These are phyloP conservation scores for Geodia barretti DNA, from an alignment of 37 sponge, comb jelly and placozoan genomes.

Conservation along the genomic window DNA sequence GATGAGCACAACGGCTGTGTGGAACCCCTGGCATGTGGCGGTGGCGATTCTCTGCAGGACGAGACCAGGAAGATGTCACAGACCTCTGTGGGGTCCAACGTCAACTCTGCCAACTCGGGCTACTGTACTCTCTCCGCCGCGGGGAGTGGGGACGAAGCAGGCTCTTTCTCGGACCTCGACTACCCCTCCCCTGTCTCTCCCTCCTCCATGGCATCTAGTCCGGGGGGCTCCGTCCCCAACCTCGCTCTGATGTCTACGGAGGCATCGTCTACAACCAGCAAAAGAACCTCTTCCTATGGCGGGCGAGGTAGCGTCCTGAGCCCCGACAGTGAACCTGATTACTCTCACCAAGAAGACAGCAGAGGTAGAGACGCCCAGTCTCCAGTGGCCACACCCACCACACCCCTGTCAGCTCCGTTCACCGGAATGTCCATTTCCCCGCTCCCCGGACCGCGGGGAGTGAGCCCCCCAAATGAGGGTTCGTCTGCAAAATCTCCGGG, in stretches of 20 bases:
- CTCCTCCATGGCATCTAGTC: constrained; percentile 49
- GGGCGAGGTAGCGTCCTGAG: not conserved
- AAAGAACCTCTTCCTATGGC: not conserved
- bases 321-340: not conserved
- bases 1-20: constrained; percentile 2
- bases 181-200: constrained; percentile 70
- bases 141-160: constrained; percentile 63
- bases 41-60: not conserved
- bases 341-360: not conserved
- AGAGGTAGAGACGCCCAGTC: not conserved
- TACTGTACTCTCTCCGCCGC: constrained; percentile 58
- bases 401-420: not conserved
- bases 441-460: not conserved
- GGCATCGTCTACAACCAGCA: not conserved
- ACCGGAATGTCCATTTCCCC: not conserved
- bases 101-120: constrained; percentile 44
- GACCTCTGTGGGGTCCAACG: constrained; percentile 24
- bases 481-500: not conserved
- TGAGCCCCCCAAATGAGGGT: not conserved
- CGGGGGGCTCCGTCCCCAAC: not conserved
- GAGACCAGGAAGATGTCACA: constrained; percentile 52
- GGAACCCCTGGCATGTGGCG: not conserved
- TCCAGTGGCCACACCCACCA: not conserved
- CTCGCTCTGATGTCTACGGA: not conserved
- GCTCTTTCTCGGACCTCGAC: constrained; percentile 51